Evolutionary conservation across 2,888 invertebrate species (phyloP).

Genomic region (Hypomecis punctinalis): DNA sequence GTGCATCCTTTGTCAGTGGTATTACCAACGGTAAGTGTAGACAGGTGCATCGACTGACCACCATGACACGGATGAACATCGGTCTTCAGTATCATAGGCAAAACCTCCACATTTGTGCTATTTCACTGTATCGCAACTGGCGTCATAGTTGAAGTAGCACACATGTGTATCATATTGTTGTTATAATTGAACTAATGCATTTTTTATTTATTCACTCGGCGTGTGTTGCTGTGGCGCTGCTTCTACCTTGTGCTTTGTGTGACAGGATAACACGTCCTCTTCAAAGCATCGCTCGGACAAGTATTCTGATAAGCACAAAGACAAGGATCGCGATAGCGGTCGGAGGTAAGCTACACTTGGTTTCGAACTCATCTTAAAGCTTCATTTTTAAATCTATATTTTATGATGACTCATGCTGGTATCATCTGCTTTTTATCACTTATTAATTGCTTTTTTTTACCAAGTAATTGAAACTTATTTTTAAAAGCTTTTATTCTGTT

Average conservation of each 20-base stretch:
- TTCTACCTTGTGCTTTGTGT: constrained; percentile 86
- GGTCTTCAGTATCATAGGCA: constrained; percentile 69
- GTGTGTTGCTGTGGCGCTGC: constrained; percentile 86
- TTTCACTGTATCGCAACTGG: constrained; percentile 60
- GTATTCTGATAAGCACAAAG: constrained; percentile 83
- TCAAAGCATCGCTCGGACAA: constrained; percentile 84
- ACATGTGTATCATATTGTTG: constrained; percentile 65
- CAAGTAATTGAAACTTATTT: not conserved
- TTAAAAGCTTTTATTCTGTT: constrained; percentile 22
- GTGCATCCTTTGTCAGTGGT: constrained; percentile 87
- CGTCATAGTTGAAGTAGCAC: constrained; percentile 67
- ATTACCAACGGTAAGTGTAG: constrained; percentile 88
- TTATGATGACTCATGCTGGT: too few relatives aligned
- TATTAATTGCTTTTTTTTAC: too few relatives aligned
- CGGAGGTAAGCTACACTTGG: constrained; percentile 62
- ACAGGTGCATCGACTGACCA: constrained; percentile 75
- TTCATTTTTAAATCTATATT: too few relatives aligned
- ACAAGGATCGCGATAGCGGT: constrained; percentile 70
- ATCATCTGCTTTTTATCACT: too few relatives aligned
- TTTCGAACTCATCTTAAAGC: not conserved
- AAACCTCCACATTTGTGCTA: constrained; percentile 64
- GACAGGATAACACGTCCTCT: constrained; percentile 85
- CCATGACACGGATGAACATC: constrained; percentile 67
- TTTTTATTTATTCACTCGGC: constrained; percentile 84
- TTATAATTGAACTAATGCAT: constrained; percentile 79